These are phyloP conservation scores for Neopipo cinnamomea DNA, from an alignment of 2,113 vertebrate genomes.

Conservation along the genomic window DNA sequence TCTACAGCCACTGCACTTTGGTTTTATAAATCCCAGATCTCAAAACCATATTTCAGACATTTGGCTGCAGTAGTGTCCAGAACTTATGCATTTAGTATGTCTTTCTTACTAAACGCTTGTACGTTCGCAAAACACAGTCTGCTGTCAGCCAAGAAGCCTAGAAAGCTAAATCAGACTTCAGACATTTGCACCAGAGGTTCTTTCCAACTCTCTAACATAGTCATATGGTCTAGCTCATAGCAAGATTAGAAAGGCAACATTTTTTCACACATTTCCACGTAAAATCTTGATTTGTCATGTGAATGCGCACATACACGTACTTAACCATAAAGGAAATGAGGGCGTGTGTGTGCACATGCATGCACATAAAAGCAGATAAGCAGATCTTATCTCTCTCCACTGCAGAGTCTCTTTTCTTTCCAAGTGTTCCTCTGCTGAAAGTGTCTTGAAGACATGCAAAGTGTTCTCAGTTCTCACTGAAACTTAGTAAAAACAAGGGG, in stretches of 20 bases:
- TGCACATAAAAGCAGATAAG: not conserved
- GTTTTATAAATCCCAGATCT: not conserved
- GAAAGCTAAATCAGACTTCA: conserved; percentile 49
- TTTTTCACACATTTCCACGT: conserved; percentile 48
- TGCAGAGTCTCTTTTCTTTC: not conserved
- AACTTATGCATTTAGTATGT: not conserved
- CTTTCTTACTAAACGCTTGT: not conserved
- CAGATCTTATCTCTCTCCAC: conserved; percentile 33
- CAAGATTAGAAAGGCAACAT: conserved; percentile 49
- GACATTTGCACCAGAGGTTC: conserved; percentile 36
- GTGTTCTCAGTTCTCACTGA: not conserved
- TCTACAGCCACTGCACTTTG: not conserved
- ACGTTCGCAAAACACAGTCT: conserved; percentile 14
- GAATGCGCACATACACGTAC: not conserved
- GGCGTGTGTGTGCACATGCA: not conserved
- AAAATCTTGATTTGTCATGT: conserved; percentile 28
- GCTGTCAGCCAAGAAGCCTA: conserved; percentile 47
- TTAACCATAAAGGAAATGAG: conserved; percentile 13
- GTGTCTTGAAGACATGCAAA: not conserved
- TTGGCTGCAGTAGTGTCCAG: not conserved
- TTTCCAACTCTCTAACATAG: conserved; percentile 39
- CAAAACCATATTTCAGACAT: not conserved
- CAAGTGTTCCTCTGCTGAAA: not conserved
- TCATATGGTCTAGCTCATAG: conserved; percentile 54
- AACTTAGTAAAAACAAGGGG: not conserved